Percentiles rank a stretch among this genome's conserved stretches.
These are phyloP conservation scores for Melanotus villosus DNA, from an alignment of 2,888 invertebrate species.

Conservation along the genomic window DNA sequence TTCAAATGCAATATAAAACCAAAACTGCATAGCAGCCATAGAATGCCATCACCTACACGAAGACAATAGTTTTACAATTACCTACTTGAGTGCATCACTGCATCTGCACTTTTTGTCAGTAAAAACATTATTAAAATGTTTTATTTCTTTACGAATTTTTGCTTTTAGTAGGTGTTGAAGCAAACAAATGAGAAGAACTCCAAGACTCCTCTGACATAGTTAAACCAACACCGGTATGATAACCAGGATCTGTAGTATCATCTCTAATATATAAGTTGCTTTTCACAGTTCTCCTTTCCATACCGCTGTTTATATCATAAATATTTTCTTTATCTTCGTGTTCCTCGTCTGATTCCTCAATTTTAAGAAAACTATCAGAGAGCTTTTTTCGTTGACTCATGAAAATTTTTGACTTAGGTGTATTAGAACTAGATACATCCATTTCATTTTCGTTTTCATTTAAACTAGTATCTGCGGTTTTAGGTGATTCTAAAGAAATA, in stretches of 20 bases:
- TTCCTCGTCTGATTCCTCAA: slow-evolving; percentile 53
- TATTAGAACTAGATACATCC: slow-evolving; percentile 62
- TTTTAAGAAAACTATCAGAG: slow-evolving; percentile 64
- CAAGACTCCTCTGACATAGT: slow-evolving; percentile 54
- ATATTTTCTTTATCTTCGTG: slow-evolving; percentile 50
- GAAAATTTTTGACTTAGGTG: slow-evolving; percentile 64
- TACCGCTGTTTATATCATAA: slow-evolving; percentile 22
- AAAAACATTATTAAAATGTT: background rate
- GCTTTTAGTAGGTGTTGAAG: slow-evolving; percentile 63
- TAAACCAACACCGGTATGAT: slow-evolving; percentile 58
- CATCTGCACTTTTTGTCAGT: too few relatives aligned
- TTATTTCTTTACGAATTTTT: background rate
- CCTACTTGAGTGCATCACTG: too few relatives aligned
- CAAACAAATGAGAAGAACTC: slow-evolving; percentile 57
- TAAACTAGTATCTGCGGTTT: slow-evolving; percentile 46
- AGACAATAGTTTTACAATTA: too few relatives aligned
- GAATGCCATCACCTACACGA: too few relatives aligned
- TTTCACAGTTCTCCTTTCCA: slow-evolving; percentile 44
- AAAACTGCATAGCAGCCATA: too few relatives aligned
- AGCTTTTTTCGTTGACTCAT: slow-evolving; percentile 65
- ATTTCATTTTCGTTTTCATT: slow-evolving; percentile 54
- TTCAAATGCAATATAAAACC: too few relatives aligned
- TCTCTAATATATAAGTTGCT: slow-evolving; percentile 49
- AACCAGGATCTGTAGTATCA: slow-evolving; percentile 61
- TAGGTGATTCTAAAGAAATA: slow-evolving; percentile 58